phyloP scores from a whole-genome alignment of 1,140 invertebrate genomes.

The Asbolus verrucosus region DNA sequence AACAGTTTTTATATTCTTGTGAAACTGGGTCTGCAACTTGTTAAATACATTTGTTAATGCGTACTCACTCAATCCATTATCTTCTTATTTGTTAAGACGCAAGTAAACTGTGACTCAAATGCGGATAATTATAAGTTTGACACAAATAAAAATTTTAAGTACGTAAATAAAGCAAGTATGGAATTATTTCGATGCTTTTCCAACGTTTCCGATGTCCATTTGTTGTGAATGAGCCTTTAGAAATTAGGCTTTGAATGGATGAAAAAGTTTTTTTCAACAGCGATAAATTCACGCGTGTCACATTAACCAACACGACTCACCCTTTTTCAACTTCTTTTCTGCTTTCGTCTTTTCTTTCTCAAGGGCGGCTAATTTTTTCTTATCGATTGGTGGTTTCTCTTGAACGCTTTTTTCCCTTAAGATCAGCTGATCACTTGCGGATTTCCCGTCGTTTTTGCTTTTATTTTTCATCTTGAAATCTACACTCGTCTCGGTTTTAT shows the following conservation, averaged over 20 bases:
- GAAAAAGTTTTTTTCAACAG: too few species aligned
- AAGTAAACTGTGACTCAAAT: slow-evolving; percentile 19
- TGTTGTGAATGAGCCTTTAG: neutral
- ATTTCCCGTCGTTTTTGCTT: slow-evolving; percentile 60
- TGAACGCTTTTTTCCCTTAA: slow-evolving; percentile 68
- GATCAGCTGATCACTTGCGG: slow-evolving; percentile 66
- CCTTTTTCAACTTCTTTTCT: slow-evolving; percentile 70
- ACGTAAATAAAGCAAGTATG: slow-evolving; percentile 19
- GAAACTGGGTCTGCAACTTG: too few species aligned
- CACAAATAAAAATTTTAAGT: slow-evolving; percentile 30
- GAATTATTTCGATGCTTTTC: slow-evolving; percentile 16
- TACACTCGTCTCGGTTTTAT: neutral
- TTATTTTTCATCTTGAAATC: slow-evolving; percentile 49
- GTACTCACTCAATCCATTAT: too few species aligned
- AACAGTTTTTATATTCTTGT: too few species aligned
- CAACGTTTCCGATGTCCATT: neutral
- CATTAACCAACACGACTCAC: too few species aligned
- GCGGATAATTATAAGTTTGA: slow-evolving; percentile 23
- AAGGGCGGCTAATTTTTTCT: slow-evolving; percentile 68
- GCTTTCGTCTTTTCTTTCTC: slow-evolving; percentile 67
- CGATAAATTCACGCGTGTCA: too few species aligned
- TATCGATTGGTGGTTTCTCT: slow-evolving; percentile 67
- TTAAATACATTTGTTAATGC: too few species aligned
- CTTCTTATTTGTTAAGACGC: slow-evolving; percentile 9
- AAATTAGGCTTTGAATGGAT: too few species aligned